phyloP scores from a whole-genome alignment of 2,888 invertebrate genomes.

The Pyrochroa serraticornis region DNA sequence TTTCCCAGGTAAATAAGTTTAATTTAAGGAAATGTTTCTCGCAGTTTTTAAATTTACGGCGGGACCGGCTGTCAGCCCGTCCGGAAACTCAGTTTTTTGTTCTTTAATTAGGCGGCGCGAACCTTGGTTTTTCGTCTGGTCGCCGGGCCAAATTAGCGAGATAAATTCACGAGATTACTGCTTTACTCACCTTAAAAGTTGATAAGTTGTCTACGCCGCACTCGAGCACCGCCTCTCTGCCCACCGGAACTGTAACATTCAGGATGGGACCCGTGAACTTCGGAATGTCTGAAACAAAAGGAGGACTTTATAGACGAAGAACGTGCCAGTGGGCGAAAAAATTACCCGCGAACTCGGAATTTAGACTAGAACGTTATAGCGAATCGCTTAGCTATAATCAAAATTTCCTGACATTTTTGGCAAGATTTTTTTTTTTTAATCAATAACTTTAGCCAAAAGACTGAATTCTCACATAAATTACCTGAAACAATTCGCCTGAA shows the following conservation, averaged over 20 bases:
- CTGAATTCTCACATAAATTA: no score
- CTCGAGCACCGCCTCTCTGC: constrained; percentile 79
- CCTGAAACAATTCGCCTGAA: no score
- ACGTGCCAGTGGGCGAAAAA: neutral
- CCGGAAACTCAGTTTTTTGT: constrained; percentile 16
- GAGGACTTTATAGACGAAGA: neutral
- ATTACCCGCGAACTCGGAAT: neutral
- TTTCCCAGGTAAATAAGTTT: constrained; percentile 50
- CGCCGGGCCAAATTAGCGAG: constrained; percentile 31
- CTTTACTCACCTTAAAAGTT: constrained; percentile 73
- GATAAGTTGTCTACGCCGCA: constrained; percentile 84
- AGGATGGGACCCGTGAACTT: constrained; percentile 81
- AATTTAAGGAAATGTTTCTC: constrained; percentile 49
- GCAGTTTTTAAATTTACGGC: constrained; percentile 47
- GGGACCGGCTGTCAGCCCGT: constrained; percentile 38
- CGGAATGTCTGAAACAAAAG: constrained; percentile 70
- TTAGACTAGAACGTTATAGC: no score
- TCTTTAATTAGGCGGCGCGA: constrained; percentile 34
- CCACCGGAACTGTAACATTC: constrained; percentile 83
- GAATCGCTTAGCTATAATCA: no score
- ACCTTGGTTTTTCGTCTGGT: constrained; percentile 30
- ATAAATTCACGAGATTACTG: constrained; percentile 34
- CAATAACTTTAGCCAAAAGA: no score
- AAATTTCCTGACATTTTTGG: no score
- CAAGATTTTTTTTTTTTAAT: no score